Evolutionary conservation across 2,797 vertebrate species (phyloP), one percentile per base, ranked within the genome.

Genomic region (Tarsius wallacei): DNA sequence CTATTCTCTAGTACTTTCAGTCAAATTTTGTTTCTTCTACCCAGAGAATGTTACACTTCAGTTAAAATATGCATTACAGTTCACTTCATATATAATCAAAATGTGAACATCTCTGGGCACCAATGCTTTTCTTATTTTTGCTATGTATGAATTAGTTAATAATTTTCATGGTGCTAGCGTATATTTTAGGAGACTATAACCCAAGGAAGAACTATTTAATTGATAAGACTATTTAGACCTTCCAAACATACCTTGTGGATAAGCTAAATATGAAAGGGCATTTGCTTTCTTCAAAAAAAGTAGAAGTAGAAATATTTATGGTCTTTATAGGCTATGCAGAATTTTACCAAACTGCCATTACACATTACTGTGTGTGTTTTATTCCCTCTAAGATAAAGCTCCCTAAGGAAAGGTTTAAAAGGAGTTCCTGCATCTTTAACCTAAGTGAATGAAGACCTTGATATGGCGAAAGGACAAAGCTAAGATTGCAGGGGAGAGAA

Each of bases 381-480:
- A 91, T 74, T 83, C 77, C 53, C 68, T 96, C 55, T 42, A 89
- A 88, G 87, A 95, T 71, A 73, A 24, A 86, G 90, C 73, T 91
- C 87, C 96, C 88, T 90, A 86, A 97, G 85, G 77, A 86, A 98
- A 68, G 49, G 71, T 86, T 94, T 97, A 86, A 94, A 83, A 98
- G 95, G 97, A 94, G 85, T 96, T 55, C 21, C 83, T 93, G 85
- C 90, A 96, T 90, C 98, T 98, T 97, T 98, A 98, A 98, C 97
- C 96, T 96, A 92, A 97, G 83, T 93, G 9, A 95, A 97, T 87
- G 76, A 93, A 98, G 97, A 98, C 97, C 97, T 98, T 97, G 96
- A 91, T 92, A 82, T 91, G 86, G 96, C 95, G 3, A 93, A 97
- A 98, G 96, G 97, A 98, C 98, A 98, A 97, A 98, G 98, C 97